Percentiles rank a stretch among this genome's conserved stretches.
These are phyloP conservation scores for Yponomeuta malinellus DNA, from an alignment of 2,888 invertebrate genomes.

Conservation along the genomic window DNA sequence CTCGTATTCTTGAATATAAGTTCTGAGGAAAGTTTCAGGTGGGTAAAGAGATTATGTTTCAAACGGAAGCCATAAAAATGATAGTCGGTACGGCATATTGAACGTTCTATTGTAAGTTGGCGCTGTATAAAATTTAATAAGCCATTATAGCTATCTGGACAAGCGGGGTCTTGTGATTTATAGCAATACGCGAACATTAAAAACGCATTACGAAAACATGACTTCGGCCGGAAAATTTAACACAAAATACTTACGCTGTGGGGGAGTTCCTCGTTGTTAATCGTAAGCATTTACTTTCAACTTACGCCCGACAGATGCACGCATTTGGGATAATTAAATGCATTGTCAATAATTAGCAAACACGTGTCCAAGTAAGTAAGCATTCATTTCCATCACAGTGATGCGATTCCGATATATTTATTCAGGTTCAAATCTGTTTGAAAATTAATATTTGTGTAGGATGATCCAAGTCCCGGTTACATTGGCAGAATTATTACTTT, in stretches of 20 bases:
- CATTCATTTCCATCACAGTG: too few species aligned
- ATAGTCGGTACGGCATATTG: neutral
- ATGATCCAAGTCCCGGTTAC: neutral
- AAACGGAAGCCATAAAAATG: neutral
- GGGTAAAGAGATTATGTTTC: neutral
- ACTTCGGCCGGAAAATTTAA: slow-evolving; percentile 68
- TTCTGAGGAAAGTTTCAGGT: neutral
- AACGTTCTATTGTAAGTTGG: neutral
- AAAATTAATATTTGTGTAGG: neutral
- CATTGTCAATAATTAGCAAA: too few species aligned
- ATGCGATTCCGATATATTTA: too few species aligned
- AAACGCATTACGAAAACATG: slow-evolving; percentile 75
- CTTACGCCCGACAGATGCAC: neutral
- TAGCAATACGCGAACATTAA: slow-evolving; percentile 75
- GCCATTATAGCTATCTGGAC: slow-evolving; percentile 73
- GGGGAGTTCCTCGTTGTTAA: slow-evolving; percentile 42
- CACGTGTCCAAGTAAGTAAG: too few species aligned
- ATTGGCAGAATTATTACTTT: slow-evolving; percentile 3
- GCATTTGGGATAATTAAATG: too few species aligned
- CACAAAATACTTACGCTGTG: slow-evolving; percentile 47
- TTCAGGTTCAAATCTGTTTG: too few species aligned
- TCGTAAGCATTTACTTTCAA: neutral
- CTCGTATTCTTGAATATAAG: neutral
- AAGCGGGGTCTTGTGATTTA: slow-evolving; percentile 70
- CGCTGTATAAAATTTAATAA: slow-evolving; percentile 56